Evolutionary conservation across 2,888 invertebrate genomes (phyloP).

Genomic region (Nomada ruficornis): DNA sequence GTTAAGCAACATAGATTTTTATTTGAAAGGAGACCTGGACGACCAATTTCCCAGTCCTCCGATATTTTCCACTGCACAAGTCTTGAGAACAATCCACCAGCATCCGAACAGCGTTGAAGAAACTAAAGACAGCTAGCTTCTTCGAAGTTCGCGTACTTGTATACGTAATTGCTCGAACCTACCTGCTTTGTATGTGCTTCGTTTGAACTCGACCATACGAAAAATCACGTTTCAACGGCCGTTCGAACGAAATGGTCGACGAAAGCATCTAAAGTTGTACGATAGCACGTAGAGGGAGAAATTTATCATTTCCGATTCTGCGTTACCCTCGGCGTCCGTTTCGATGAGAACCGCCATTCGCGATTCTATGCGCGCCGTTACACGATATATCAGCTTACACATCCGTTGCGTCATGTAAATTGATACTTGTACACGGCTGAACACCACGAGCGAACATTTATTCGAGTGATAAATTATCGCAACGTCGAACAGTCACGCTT

Average conservation of each 20-base stretch:
- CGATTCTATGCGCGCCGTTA: constrained; percentile 59
- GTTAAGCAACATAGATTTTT: too few relatives aligned
- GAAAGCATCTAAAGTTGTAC: constrained; percentile 17
- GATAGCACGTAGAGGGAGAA: constrained; percentile 22
- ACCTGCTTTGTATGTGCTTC: not conserved
- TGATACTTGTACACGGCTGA: constrained; percentile 66
- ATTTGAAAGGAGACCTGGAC: too few relatives aligned
- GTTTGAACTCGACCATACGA: not conserved
- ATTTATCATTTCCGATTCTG: constrained; percentile 58
- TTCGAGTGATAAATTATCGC: constrained; percentile 69
- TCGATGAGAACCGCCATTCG: constrained; percentile 63
- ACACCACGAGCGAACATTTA: constrained; percentile 65
- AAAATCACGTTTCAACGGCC: constrained; percentile 7
- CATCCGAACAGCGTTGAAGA: constrained; percentile 6
- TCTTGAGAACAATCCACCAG: too few relatives aligned
- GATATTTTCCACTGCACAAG: too few relatives aligned
- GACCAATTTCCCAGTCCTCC: too few relatives aligned
- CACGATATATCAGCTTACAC: constrained; percentile 71
- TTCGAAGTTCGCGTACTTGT: not conserved
- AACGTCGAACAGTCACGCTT: constrained; percentile 68
- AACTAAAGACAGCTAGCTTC: constrained; percentile 14
- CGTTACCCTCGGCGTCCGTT: constrained; percentile 30
- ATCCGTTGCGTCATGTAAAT: constrained; percentile 72
- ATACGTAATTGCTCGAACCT: too few relatives aligned
- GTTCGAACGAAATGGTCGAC: constrained; percentile 10